Conservation (phyloP, 92 coral and sea anemone species). For the Phymanthus crucifer region DNA sequence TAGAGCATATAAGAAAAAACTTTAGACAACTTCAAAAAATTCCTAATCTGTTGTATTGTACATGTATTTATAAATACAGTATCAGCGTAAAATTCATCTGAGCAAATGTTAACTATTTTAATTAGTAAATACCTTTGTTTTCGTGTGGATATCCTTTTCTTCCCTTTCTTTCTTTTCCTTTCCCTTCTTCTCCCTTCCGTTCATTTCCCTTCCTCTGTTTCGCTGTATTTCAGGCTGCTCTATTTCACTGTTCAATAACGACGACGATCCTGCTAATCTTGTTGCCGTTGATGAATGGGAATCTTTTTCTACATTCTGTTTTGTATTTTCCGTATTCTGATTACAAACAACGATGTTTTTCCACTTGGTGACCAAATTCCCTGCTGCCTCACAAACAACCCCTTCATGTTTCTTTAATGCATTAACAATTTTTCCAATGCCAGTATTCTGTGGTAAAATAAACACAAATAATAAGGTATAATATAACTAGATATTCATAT, state of each 20-base stretch:
- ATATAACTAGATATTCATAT: not conserved
- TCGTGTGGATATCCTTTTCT: slow-evolving; percentile 12
- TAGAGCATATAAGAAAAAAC: not conserved
- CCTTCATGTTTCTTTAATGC: slow-evolving; percentile 67
- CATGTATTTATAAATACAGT: not conserved
- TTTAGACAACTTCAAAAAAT: no score
- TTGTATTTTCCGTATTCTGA: not conserved
- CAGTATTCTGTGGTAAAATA: slow-evolving; percentile 70
- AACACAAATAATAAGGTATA: not conserved
- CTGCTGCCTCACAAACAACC: slow-evolving; percentile 65
- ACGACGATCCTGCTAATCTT: not conserved
- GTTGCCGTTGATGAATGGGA: not conserved
- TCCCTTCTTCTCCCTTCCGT: slow-evolving; percentile 30
- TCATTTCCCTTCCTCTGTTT: slow-evolving; percentile 8
- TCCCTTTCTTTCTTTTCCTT: not conserved
- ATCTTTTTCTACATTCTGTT: not conserved
- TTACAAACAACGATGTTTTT: slow-evolving; percentile 38
- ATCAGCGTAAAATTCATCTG: not conserved
- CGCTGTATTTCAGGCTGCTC: not conserved
- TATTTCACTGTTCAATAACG: slow-evolving; percentile 32
- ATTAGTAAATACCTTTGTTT: slow-evolving; percentile 16
- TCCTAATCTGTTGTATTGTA: no score
- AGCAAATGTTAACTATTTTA: not conserved
- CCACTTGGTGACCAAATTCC: slow-evolving; percentile 76
- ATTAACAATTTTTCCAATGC: slow-evolving; percentile 91